Evolutionary conservation across 2,113 vertebrate species (phyloP).

Genomic region (Gadus chalcogrammus): DNA sequence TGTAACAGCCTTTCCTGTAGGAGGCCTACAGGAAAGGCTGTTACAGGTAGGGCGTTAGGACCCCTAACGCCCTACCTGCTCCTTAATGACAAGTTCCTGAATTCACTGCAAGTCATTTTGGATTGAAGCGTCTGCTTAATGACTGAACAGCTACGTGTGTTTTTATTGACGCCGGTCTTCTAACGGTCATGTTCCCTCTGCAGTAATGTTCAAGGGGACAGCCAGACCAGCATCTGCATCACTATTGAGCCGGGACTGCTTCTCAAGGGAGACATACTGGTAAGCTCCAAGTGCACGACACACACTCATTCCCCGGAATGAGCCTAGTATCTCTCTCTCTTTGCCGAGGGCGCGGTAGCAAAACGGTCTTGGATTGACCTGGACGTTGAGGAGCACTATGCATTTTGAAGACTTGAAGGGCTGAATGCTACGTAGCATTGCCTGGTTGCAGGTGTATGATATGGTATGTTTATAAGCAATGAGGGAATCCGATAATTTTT

Average conservation of each 20-base stretch:
- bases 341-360: too few relatives aligned
- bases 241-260: conserved; percentile 96
- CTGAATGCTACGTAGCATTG: background rate
- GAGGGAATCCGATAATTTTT: conserved; percentile 41
- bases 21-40: too few relatives aligned
- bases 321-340: too few relatives aligned
- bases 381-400: too few relatives aligned
- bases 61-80: too few relatives aligned
- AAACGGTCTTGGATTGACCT: too few relatives aligned
- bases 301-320: too few relatives aligned
- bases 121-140: background rate
- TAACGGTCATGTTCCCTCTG: conserved; percentile 4
- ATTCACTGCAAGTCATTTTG: background rate
- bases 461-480: conserved; percentile 13
- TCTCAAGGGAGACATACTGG: conserved; percentile 96
- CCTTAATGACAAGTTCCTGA: too few relatives aligned
- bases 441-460: background rate
- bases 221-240: conserved; percentile 97
- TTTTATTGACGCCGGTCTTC: background rate
- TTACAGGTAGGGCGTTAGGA: too few relatives aligned
- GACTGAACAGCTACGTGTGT: too few relatives aligned
- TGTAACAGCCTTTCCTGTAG: too few relatives aligned
- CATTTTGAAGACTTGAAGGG: too few relatives aligned
- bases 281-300: conserved; percentile 63
- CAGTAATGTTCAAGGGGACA: conserved; percentile 95